Evolutionary conservation across 2,797 vertebrate genomes (phyloP), one percentile per base, ranked within the genome.

Genomic region (Chlorospingus semifuscus): DNA sequence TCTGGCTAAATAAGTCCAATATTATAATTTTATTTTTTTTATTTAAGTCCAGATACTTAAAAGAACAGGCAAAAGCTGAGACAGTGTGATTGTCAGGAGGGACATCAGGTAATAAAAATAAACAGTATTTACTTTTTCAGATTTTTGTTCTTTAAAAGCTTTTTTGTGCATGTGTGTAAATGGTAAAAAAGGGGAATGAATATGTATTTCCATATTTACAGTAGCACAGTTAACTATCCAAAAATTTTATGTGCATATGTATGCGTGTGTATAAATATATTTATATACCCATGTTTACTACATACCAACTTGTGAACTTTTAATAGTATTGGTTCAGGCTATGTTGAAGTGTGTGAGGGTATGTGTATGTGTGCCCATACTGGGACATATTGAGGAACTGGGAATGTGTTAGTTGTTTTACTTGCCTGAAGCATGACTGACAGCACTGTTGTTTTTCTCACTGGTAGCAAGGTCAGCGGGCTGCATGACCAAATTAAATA

Each of bases 341-440:
- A 60, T 4, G 5, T 44, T 46, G 74, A 91, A 86, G 56, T 46
- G 29, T 72, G 57, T 75, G 46, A 2, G 39, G 46, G 30, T 81
- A 41, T 56, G 57, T 52, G 79, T 76, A 15, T 90, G 18, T 55
- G 34, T 95, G 72, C 80, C 61, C 74, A 85, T 65, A 78, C 47
- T 83, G 77, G 77, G 88, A 88, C 82, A 85, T 87, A 82, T 69
- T 87, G 90, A 89, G 93, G 57, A 50, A 78, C 93, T 85, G 77
- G 78, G 61, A 94, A 88, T n/a, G 85, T 87, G 94, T 95, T 93
- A 95, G 89, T 57, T 93, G 85, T 91, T 96, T 68, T 84, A 69
- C 83, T 95, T 96, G 92, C 93, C 90, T 96, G 90, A 82, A 92
- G 83, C 63, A 95, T 93, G 91, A 97, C 86, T 96, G 93, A 96